Conservation (phyloP, 2,888 invertebrate species). For the Charanyca ferruginea region DNA sequence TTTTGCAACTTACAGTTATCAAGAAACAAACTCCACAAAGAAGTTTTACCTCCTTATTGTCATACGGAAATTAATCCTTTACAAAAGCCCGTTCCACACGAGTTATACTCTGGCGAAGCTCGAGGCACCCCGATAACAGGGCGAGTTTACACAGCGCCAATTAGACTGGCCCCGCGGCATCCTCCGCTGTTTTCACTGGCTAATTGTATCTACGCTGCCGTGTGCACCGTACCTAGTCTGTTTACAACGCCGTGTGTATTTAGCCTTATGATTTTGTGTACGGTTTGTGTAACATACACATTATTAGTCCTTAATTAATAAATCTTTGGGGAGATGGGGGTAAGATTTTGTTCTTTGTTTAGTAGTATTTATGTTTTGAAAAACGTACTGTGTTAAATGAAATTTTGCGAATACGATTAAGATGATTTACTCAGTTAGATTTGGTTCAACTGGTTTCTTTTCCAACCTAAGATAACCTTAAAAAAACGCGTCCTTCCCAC, state of each 20-base stretch:
- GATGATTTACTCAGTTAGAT: too few species aligned
- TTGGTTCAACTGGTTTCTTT: too few species aligned
- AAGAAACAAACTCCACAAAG: too few species aligned
- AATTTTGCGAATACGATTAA: not conserved
- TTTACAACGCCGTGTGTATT: conserved; percentile 56
- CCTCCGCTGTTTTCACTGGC: conserved; percentile 81
- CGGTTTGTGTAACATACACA: conserved; percentile 36
- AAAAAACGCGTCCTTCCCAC: too few species aligned
- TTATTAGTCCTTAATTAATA: conserved; percentile 56
- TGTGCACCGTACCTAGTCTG: conserved; percentile 61
- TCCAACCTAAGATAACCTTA: too few species aligned
- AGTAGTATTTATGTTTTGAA: not conserved
- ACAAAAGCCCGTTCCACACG: conserved; percentile 51
- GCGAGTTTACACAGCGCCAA: conserved; percentile 89
- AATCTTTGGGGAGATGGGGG: conserved; percentile 39
- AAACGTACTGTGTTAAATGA: not conserved
- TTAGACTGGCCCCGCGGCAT: conserved; percentile 84
- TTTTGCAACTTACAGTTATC: too few species aligned
- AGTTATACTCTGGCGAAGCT: conserved; percentile 54
- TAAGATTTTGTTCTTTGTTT: conserved; percentile 30
- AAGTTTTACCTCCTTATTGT: too few species aligned
- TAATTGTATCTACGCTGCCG: conserved; percentile 77
- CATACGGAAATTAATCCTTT: not conserved
- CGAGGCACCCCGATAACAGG: conserved; percentile 87
- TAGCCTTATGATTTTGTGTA: conserved; percentile 57